These are phyloP conservation scores for Phrynocephalus vlangalii DNA, from an alignment of 2,797 vertebrate genomes.

Conservation along the genomic window DNA sequence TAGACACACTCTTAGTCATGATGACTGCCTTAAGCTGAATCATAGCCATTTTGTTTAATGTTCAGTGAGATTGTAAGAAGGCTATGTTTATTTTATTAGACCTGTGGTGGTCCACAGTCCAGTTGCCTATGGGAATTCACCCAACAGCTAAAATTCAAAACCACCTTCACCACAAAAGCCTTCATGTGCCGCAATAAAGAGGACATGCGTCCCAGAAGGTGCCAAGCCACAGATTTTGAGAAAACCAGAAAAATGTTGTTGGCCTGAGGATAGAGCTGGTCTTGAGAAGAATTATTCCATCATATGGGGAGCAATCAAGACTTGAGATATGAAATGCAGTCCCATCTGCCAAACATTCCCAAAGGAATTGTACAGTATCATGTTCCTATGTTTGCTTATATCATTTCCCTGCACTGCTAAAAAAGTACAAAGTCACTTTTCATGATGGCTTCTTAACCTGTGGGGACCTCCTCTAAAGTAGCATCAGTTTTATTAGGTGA, in stretches of 20 bases:
- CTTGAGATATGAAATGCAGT: neutral
- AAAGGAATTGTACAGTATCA: neutral
- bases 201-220: neutral
- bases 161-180: neutral
- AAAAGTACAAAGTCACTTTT: neutral
- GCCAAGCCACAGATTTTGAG: neutral
- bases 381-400: no score
- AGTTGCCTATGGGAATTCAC: neutral
- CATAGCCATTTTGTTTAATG: neutral
- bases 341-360: slow-evolving; percentile 3
- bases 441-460: neutral
- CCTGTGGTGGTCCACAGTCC: neutral
- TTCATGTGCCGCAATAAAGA: neutral
- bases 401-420: no score
- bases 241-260: neutral
- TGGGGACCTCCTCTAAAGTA: neutral
- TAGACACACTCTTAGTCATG: no score
- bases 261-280: neutral
- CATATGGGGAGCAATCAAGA: neutral
- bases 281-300: neutral
- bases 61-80: neutral
- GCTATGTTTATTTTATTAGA: neutral
- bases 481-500: neutral
- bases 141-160: neutral
- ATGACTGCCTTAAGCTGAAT: no score